phyloP scores from a whole-genome alignment of 92 coral and sea anemone genomes.

The Bergia sp. region DNA sequence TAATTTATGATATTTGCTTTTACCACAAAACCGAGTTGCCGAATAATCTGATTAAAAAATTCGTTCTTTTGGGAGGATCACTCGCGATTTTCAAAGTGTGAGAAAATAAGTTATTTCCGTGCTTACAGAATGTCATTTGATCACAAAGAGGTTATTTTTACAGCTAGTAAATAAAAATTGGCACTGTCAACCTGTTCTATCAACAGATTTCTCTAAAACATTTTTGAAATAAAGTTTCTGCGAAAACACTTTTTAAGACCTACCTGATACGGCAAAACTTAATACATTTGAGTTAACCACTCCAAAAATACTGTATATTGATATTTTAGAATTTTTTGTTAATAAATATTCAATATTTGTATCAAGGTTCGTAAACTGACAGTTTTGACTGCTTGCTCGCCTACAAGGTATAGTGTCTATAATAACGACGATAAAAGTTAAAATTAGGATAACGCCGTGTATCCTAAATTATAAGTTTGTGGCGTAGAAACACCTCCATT shows the following conservation, averaged over 20 bases:
- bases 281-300: background rate
- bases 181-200: slow-evolving; percentile 5
- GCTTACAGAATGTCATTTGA: slow-evolving; percentile 22
- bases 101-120: background rate
- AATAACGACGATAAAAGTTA: background rate
- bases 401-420: background rate
- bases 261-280: background rate
- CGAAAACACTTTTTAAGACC: background rate
- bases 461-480: slow-evolving; percentile 37
- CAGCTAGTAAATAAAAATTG: background rate
- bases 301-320: slow-evolving; percentile 8
- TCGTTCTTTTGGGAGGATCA: background rate
- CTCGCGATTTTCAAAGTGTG: background rate
- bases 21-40: background rate
- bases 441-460: slow-evolving; percentile 39
- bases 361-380: slow-evolving; percentile 36
- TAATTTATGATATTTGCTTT: background rate
- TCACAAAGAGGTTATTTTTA: slow-evolving; percentile 19
- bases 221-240: background rate
- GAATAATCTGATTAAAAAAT: background rate
- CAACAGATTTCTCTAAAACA: background rate
- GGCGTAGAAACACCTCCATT: slow-evolving; percentile 24
- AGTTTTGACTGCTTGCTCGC: background rate
- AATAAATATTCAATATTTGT: slow-evolving; percentile 34
- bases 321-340: slow-evolving; percentile 9